Base-by-base conservation (phyloP, 1,140 invertebrate species). In the Drosophila parabipectinata region DNA sequence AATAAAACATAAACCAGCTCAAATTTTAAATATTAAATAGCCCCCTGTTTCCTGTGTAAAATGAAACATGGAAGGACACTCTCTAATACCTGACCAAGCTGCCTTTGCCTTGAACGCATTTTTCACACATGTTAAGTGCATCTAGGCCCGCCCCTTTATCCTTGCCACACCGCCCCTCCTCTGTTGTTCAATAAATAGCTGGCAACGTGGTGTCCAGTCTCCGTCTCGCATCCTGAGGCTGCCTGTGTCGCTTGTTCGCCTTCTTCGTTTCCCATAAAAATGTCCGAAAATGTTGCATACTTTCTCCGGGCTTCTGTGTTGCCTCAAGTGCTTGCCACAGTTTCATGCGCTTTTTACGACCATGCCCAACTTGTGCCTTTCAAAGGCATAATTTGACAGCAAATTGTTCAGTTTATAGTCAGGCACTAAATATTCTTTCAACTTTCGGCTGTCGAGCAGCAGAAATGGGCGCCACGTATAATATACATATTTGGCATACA, bases 71-170 rank as follows among this genome's bases (percentile, higher is more conserved):
- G 37, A 60, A 48, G 56, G 45, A 75, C 63, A 61, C 67, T 55
- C 50, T 63, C 60, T 66, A 71, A 60, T 85, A 77, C 67, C 64
- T 80, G 78, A 32, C 39, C 72, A 41, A 53, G 60, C 59, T 66
- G 73, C 73, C 77, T 81, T 84, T 47, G 77, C 81, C 81, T 77
- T 87, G 73, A 80, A 77, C 82, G 78, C 82, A 79, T 63, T 84
- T 77, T 79, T 73, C 62, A 66, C 81, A 66, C 73, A 77, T 77
- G 60, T 73, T 64, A 72, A 79, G 44, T 78, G 69, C 59, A 53
- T 59, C 45, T 9, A 55, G 30, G 0, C 1, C 32, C 14, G 18
- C 14, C 44, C 10, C 15, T 41, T 1, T 2, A n/a, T 0, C 9
- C 9, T 28, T 9, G 34, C 34, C 34, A 10, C 51, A 24, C 0